These are phyloP conservation scores for Scaptomyza cyrtandrae DNA, from an alignment of 2,888 invertebrate species.

Conservation along the genomic window DNA sequence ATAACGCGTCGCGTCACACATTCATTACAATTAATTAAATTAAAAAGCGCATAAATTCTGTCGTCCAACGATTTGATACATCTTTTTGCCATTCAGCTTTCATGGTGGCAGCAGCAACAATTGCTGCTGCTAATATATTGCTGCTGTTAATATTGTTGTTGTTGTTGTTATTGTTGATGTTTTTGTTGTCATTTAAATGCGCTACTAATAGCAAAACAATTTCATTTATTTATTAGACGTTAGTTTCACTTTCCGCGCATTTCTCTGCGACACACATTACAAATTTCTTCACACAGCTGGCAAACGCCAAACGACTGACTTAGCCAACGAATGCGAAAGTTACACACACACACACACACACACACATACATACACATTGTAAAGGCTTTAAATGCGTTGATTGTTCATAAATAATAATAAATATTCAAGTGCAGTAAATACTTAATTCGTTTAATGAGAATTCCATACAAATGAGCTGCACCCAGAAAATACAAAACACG, in stretches of 20 bases:
- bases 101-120: conserved; percentile 34
- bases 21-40: conserved; percentile 71
- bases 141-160: conserved; percentile 32
- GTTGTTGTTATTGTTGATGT: conserved; percentile 25
- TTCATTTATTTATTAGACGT: conserved; percentile 74
- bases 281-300: conserved; percentile 64
- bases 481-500: conserved; percentile 22
- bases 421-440: conserved; percentile 53
- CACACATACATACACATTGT: conserved; percentile 7
- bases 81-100: conserved; percentile 45
- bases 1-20: conserved; percentile 39
- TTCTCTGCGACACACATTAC: conserved; percentile 64
- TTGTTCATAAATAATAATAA: conserved; percentile 19
- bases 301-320: conserved; percentile 53
- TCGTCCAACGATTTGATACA: conserved; percentile 42
- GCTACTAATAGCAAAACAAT: conserved; percentile 74
- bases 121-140: neutral
- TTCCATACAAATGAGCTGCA: conserved; percentile 59
- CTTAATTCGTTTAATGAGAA: conserved; percentile 34
- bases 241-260: conserved; percentile 74
- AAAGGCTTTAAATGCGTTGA: conserved; percentile 3
- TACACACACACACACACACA: conserved; percentile 22
- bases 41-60: conserved; percentile 66
- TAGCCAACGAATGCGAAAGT: conserved; percentile 70
- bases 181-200: conserved; percentile 70